Evolutionary conservation across 2,797 vertebrate species (phyloP), one percentile per base, ranked within the genome.

Genomic region (Adelosebastes latens): DNA sequence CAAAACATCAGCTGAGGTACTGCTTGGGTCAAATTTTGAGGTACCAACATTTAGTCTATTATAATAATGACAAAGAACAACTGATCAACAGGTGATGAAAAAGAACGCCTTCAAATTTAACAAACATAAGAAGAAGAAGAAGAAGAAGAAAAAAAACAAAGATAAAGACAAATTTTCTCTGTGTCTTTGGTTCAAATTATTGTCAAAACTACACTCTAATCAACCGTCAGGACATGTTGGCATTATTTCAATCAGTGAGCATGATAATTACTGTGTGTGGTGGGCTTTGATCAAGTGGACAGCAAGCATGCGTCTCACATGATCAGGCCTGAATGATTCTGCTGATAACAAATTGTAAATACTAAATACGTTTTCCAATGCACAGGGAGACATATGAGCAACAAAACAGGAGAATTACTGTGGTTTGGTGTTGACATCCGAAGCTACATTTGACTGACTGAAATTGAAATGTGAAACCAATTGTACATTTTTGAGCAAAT

Each of bases 131-230:
- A 82, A 78, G 20, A 71, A 79, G 20, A 52, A 36, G 34, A 36
- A 46, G 42, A 46, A 46, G 42, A 46, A 53, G 20, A 18, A 66
- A 25, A 24, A 71, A 55, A 74, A 75, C 8, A 75, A 80, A 78
- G 42, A 20, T 62, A 83, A 90, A 92, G 86, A 89, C 29, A 93
- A 94, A 94, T 95, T 96, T 96, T 95, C 94, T 96, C 94, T 95
- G 94, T 95, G 95, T 97, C 97, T 98, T 98, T 98, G 97, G 97
- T 97, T 97, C 92, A 96, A 97, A 97, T 94, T 91, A 94, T 80
- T 85, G 91, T 96, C 93, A 96, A 95, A 93, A 95, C 94, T 94
- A 93, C 94, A 95, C 92, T 94, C 92, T 83, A 94, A 91, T 80
- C 36, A 82, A 96, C 85, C 72, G 71, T 93, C 89, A 90, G 60